phyloP scores from a whole-genome alignment of 2,113 vertebrate species.

The Psophia crepitans region DNA sequence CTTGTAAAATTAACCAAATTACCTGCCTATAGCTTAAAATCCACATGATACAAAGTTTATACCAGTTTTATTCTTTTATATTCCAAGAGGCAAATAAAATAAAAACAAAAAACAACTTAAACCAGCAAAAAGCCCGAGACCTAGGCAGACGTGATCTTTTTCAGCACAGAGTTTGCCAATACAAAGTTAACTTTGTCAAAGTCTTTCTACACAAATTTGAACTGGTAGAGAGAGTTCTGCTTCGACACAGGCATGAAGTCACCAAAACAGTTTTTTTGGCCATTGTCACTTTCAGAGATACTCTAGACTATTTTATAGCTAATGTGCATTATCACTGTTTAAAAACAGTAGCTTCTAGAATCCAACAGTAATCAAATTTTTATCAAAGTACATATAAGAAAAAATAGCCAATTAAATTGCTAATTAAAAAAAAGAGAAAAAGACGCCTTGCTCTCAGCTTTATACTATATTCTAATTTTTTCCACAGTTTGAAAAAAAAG shows the following conservation, averaged over 20 bases:
- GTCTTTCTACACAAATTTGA: not conserved
- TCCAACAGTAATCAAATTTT: not conserved
- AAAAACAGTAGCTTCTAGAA: not conserved
- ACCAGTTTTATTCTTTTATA: not conserved
- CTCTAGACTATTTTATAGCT: not conserved
- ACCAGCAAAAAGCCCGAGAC: not conserved
- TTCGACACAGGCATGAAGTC: not conserved
- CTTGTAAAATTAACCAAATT: not conserved
- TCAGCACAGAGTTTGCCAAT: not conserved
- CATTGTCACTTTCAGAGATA: not conserved
- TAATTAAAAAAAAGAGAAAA: not conserved
- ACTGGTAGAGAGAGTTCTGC: not conserved
- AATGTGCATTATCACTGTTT: not conserved
- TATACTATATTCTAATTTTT: not conserved
- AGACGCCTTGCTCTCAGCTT: not conserved
- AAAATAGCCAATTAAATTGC: not conserved
- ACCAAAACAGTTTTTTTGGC: not conserved
- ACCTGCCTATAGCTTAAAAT: not conserved
- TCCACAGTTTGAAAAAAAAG: not conserved
- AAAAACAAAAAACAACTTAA: no score
- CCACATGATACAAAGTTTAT: not conserved
- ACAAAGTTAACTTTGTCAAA: not conserved
- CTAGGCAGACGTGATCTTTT: not conserved
- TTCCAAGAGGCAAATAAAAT: not conserved
- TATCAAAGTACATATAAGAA: rapidly evolving